Evolutionary conservation across 2,797 vertebrate genomes (phyloP).

Genomic region (Etheostoma perlongum): DNA sequence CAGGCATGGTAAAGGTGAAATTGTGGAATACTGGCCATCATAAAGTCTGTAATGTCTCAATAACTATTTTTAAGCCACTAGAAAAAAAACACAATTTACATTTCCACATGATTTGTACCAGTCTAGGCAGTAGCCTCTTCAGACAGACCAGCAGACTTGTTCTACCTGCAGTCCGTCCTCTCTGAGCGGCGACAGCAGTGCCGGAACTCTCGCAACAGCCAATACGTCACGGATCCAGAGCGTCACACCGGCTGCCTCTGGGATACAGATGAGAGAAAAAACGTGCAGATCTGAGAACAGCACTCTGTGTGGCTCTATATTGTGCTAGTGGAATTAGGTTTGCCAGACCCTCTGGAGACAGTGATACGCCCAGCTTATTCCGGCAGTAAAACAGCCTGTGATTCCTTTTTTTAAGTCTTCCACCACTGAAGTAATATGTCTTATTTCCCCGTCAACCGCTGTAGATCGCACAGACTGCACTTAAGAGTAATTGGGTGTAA

Average conservation of each 20-base stretch:
- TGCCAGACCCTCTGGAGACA: constrained; percentile 48
- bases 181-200: constrained; percentile 39
- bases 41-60: constrained; percentile 22
- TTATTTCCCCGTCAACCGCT: constrained; percentile 34
- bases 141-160: neutral
- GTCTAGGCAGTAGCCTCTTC: too few relatives aligned
- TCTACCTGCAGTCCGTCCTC: constrained; percentile 74
- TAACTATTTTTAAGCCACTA: neutral
- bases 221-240: constrained; percentile 71
- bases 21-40: constrained; percentile 19
- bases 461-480: constrained; percentile 75
- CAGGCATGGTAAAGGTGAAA: constrained; percentile 21
- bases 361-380: constrained; percentile 42
- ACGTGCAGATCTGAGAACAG: constrained; percentile 40
- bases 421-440: too few relatives aligned
- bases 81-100: constrained; percentile 17
- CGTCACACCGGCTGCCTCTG: constrained; percentile 57
- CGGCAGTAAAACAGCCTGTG: constrained; percentile 13
- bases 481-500: constrained; percentile 69
- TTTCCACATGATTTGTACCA: constrained; percentile 13
- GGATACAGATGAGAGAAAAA: constrained; percentile 69
- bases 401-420: constrained; percentile 3
- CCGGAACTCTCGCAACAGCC: constrained; percentile 57
- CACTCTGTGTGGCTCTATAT: constrained; percentile 1
- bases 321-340: too few relatives aligned